Evolutionary conservation across 1,140 invertebrate genomes (phyloP).

Genomic region (Drosophila kanapiae): DNA sequence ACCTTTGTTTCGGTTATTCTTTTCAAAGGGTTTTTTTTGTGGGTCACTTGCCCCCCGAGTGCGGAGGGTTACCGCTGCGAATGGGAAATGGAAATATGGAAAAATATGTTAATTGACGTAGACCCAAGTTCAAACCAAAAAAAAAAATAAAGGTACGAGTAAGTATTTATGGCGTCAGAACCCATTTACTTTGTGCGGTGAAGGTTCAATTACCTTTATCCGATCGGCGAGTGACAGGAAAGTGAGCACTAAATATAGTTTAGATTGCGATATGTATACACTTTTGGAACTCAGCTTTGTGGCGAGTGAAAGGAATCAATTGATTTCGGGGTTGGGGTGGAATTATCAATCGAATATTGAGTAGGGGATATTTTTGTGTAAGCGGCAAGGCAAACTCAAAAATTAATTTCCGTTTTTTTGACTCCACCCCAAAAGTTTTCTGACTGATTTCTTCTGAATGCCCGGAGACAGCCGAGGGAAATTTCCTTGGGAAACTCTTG

Average conservation of each 20-base stretch:
- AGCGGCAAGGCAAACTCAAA: constrained; percentile 19
- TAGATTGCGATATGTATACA: constrained; percentile 1
- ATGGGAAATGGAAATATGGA: constrained; percentile 36
- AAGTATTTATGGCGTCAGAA: constrained; percentile 43
- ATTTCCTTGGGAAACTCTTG: constrained; percentile 37
- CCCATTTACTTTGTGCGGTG: constrained; percentile 49
- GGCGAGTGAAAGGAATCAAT: neutral
- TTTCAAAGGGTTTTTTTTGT: constrained; percentile 44
- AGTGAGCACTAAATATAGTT: constrained; percentile 36
- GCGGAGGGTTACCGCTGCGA: constrained; percentile 32
- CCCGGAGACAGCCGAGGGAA: constrained; percentile 33
- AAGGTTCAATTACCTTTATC: constrained; percentile 53
- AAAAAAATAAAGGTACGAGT: constrained; percentile 17
- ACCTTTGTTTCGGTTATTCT: constrained; percentile 32
- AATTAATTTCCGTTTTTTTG: constrained; percentile 34
- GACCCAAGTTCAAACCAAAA: constrained; percentile 31
- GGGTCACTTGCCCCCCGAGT: constrained; percentile 45
- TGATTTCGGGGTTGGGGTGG: neutral
- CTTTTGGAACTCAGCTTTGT: neutral
- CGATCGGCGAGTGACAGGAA: constrained; percentile 16
- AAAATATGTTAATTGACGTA: constrained; percentile 62
- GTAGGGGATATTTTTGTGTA: constrained; percentile 11
- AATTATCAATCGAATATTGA: constrained; percentile 20
- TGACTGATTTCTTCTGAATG: constrained; percentile 32
- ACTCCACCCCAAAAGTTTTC: constrained; percentile 5